Evolutionary conservation across 2,113 vertebrate genomes (phyloP), one percentile per base, ranked within the genome.

Genomic region (human): DNA sequence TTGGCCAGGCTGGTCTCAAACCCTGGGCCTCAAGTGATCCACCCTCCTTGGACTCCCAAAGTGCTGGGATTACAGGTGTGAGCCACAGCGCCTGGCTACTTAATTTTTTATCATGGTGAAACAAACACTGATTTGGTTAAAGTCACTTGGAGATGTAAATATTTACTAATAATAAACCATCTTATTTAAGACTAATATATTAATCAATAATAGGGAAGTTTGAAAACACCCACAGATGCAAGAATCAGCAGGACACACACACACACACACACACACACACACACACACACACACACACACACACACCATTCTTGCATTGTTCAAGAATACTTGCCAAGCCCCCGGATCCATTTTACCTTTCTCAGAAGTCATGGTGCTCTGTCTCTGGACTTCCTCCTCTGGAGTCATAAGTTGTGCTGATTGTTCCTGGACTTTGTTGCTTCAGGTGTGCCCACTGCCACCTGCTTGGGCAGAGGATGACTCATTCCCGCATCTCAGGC

Each of bases 361-460:
- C 81, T 89, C 85, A 9, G 96, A 85, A 89, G 93, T 89, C 98
- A 97, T 98, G 88, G 52, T 5, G 68, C 68, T 50, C 48, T 45
- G 57, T 40, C 48, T 52, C 84, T 22, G 84, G 86, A 48, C 80
- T 52, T 43, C 52, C 84, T 81, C 55, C 55, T 25, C 66, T 45
- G 50, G 20, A 66, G 57, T 59, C 23, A 1, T 66, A 18, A 30
- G 80, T 8, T 8, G 40, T n/a, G 30, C 81, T 8, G 55, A 45
- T 23, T n/a, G 61, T 52, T 89, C 48, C 78, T 75, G 23, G 32
- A 75, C 84, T 81, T 75, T 82, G 61, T 66, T 52, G 64, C 75
- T 83, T 92, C 11, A 27, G 84, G 76, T 72, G 81, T 94, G 75
- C 90, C 68, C 78, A 14, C 48, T 32, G 72, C 25, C 82, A 82